A percentile compares a stretch with the other conserved stretches of the same genome.
Conservation (phyloP, 2,113 vertebrate genomes). For the Ailuropoda melanoleuca region DNA sequence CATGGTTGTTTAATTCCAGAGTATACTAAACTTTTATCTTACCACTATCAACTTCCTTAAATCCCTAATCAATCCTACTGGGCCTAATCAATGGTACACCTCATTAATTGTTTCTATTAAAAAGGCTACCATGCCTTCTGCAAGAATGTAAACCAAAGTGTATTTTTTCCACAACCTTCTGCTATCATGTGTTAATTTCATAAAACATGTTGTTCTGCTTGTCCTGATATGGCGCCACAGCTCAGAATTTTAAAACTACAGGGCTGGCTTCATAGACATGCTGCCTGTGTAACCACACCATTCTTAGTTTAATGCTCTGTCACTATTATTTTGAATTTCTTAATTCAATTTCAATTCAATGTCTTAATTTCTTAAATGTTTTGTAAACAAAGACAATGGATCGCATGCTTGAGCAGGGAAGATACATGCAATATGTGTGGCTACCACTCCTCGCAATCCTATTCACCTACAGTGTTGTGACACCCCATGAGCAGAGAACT, state of each 20-base stretch:
- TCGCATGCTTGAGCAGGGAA: not conserved
- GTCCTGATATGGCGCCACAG: not conserved
- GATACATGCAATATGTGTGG: accelerated
- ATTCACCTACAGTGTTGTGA: not conserved
- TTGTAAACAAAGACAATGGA: not conserved
- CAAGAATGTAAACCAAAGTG: not conserved
- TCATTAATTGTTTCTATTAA: not conserved
- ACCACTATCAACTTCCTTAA: not conserved
- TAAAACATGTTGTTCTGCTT: not conserved
- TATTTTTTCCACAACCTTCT: not conserved
- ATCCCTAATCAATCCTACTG: not conserved
- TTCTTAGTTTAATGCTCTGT: not conserved
- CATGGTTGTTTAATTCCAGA: not conserved
- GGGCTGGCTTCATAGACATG: not conserved
- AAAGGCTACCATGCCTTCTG: not conserved
- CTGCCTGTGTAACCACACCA: too few relatives aligned
- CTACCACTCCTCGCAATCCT: not conserved
- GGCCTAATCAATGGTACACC: not conserved
- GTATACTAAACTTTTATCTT: not conserved
- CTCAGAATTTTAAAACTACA: not conserved
- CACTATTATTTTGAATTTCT: not conserved
- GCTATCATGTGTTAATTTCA: not conserved
- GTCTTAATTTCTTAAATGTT: not conserved
- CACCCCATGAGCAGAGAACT: not conserved
- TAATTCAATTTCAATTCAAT: not conserved